Percentiles rank a stretch among this genome's conserved stretches.
Evolutionary conservation across 2,113 vertebrate genomes (phyloP).

Genomic region (Motacilla alba): DNA sequence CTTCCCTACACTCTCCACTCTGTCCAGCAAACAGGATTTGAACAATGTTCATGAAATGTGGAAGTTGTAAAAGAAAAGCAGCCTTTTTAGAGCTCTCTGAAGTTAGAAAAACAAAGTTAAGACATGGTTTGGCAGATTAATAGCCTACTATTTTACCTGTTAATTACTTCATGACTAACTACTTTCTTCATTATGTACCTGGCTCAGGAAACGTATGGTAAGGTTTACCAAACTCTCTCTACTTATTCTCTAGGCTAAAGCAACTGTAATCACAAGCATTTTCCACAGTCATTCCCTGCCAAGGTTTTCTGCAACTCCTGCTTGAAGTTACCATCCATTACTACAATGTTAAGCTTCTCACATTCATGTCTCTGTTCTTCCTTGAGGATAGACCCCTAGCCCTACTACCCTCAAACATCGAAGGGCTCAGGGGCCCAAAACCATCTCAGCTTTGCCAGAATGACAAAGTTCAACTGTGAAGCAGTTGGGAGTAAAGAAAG

Average conservation of each 20-base stretch:
- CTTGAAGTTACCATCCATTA: not conserved
- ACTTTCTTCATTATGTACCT: not conserved
- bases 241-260: not conserved
- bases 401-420: not conserved
- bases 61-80: not conserved
- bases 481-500: not conserved
- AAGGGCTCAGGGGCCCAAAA: not conserved
- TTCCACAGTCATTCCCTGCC: not conserved
- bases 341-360: not conserved
- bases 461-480: not conserved
- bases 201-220: not conserved
- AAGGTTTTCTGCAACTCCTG: not conserved
- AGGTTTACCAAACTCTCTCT: not conserved
- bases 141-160: not conserved
- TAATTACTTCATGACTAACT: not conserved
- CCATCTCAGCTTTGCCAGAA: not conserved
- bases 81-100: not conserved
- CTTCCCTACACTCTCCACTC: not conserved
- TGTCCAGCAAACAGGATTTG: not conserved
- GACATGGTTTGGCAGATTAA: not conserved
- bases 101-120: not conserved
- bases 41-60: not conserved
- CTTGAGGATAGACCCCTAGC: not conserved
- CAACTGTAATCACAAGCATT: not conserved
- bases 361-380: not conserved